Base-by-base conservation (phyloP, 2,113 vertebrate species). In the Calyptommatus sinebrachiatus region DNA sequence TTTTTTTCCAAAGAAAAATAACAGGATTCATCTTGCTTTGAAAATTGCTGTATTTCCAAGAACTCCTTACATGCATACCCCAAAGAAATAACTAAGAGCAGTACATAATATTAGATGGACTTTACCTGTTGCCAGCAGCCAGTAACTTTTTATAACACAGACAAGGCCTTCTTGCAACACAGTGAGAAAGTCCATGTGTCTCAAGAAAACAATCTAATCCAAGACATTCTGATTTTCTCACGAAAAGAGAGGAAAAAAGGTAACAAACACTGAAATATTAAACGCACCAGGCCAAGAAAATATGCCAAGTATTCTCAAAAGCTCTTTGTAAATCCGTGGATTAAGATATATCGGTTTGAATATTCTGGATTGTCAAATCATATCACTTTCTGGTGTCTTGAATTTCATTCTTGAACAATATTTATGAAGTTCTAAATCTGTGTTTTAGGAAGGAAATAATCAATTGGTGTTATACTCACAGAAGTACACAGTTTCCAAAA, bases 111-210 rank as follows among this genome's bases (percentile, higher is more conserved):
- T 4, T 61, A 70, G 24, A 41, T 21, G 24, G n/a, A 50, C 1
- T 46, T 86, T 63, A 74, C 80, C 61, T 76, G 71, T 88, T 90
- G 85, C 73, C 91, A 89, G 90, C 83, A 88, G 83, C 85, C 85
- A 85, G 88, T 89, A 92, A 88, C 84, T 83, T 83, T 84, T 83
- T 80, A 84, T 82, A 88, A 90, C 84, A 84, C 24, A 1, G 14
- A 78, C 48, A 73, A 79, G 77, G 26, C 71, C 86, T 88, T 88
- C 86, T 86, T 85, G 75, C 83, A 48, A 78, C 62, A 69, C 66
- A 62, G 35, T 83, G 35, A 65, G 20, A 77, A 86, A 81, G 80
- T 86, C 35, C 72, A 35, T 67, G 81, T 24, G 87, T 35, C 3
- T 31, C 29, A 68, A 61, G 67, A 68, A 14, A 62, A 71, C 60